Evolutionary conservation across 2,113 vertebrate genomes (phyloP).

Genomic region (Lophochroa leadbeateri): DNA sequence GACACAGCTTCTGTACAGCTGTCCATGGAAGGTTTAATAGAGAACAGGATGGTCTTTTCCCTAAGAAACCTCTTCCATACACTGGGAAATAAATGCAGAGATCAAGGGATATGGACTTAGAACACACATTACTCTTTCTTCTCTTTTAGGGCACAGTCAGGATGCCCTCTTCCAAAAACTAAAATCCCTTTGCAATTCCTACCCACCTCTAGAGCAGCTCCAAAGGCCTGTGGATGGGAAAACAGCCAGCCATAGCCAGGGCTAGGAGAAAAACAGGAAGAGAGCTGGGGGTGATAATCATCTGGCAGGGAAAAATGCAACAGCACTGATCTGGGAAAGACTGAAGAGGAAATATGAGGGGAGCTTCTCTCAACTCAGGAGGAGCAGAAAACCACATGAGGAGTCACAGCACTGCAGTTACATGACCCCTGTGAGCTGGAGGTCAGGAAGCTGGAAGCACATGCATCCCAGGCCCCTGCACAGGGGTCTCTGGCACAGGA

Average conservation of each 20-base stretch:
- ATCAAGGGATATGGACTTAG: not conserved
- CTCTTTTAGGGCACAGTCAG: not conserved
- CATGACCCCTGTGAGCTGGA: fast-evolving
- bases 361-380: not conserved
- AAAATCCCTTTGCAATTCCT: not conserved
- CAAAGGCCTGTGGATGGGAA: not conserved
- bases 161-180: fast-evolving
- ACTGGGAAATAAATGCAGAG: not conserved
- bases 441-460: not conserved
- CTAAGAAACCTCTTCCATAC: not conserved
- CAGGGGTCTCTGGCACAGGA: not conserved
- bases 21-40: not conserved
- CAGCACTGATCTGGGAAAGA: not conserved
- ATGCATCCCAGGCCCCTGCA: fast-evolving
- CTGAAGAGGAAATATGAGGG: fast-evolving
- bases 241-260: not conserved
- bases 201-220: not conserved
- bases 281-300: not conserved
- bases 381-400: not conserved
- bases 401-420: not conserved
- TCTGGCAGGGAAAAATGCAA: not conserved
- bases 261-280: not conserved
- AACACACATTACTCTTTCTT: not conserved
- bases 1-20: no score
- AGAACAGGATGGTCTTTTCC: not conserved